Conservation (phyloP, 2,888 invertebrate species). For the Acheta domesticus region DNA sequence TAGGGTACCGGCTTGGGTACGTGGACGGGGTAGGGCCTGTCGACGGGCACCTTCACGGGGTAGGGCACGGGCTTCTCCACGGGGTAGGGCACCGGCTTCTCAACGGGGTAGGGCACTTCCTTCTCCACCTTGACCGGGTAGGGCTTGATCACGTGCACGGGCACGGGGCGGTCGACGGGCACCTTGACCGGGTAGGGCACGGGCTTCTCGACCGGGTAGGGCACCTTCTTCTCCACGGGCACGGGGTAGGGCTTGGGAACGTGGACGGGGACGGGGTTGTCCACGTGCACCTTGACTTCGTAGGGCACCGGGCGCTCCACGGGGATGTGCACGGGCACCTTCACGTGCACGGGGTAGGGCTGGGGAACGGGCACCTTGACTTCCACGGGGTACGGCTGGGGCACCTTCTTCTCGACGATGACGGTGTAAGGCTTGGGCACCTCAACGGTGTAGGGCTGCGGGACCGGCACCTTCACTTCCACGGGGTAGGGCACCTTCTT, state of each 20-base stretch:
- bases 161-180: constrained; percentile 68
- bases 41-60: constrained; percentile 47
- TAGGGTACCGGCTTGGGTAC: constrained; percentile 39
- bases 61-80: constrained; percentile 55
- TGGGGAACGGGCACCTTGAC: constrained; percentile 64
- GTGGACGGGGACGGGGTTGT: constrained; percentile 66
- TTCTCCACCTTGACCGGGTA: constrained; percentile 58
- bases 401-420: constrained; percentile 50
- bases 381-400: constrained; percentile 54
- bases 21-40: constrained; percentile 48
- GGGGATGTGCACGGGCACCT: constrained; percentile 34
- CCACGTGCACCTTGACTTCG: constrained; percentile 66
- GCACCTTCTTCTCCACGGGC: constrained; percentile 44
- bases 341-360: constrained; percentile 51
- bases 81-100: constrained; percentile 57
- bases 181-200: constrained; percentile 61
- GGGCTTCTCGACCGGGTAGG: constrained; percentile 64
- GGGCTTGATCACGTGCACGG: constrained; percentile 58
- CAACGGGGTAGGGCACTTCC: constrained; percentile 50
- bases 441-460: constrained; percentile 38
- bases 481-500: constrained; percentile 45
- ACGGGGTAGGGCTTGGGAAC: constrained; percentile 67
- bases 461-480: constrained; percentile 36
- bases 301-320: constrained; percentile 33
- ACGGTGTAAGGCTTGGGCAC: constrained; percentile 62